A percentile compares a stretch with the other conserved stretches of the same genome.
These are phyloP conservation scores for Anarsia innoxiella DNA, from an alignment of 2,888 invertebrate genomes.

Conservation along the genomic window DNA sequence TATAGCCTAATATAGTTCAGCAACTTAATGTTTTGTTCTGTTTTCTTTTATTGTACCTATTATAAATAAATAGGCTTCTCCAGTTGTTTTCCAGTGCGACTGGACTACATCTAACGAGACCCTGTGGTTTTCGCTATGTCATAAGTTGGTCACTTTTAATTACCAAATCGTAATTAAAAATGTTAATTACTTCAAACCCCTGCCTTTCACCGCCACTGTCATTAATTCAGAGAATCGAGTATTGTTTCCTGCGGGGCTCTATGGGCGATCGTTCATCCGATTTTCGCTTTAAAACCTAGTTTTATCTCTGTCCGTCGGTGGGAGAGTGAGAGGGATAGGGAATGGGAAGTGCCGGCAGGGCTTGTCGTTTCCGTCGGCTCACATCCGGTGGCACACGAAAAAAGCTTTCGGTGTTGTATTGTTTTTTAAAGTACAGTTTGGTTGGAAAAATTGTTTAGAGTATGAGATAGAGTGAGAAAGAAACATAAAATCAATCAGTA, in stretches of 20 bases:
- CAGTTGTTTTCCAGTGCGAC: too few relatives aligned
- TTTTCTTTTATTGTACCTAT: too few relatives aligned
- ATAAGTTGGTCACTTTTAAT: too few relatives aligned
- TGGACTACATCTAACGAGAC: too few relatives aligned
- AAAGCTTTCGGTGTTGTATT: conserved; percentile 52
- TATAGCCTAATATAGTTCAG: too few relatives aligned
- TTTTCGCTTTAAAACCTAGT: conserved; percentile 42
- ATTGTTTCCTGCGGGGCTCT: conserved; percentile 66
- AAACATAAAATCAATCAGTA: too few relatives aligned
- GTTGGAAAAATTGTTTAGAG: background rate
- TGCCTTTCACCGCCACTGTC: conserved; percentile 46
- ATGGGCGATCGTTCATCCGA: conserved; percentile 57
- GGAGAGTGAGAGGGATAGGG: conserved; percentile 29
- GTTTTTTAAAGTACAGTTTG: conserved; percentile 15
- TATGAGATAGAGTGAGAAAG: too few relatives aligned
- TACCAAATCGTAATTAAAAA: too few relatives aligned
- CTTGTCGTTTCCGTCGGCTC: conserved; percentile 42
- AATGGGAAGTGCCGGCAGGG: conserved; percentile 20
- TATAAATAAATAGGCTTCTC: too few relatives aligned
- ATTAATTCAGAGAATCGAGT: conserved; percentile 71
- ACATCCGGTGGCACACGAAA: conserved; percentile 60
- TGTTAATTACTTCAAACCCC: conserved; percentile 26
- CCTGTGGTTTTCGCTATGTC: too few relatives aligned
- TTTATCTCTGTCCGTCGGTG: conserved; percentile 26
- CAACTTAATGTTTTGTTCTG: too few relatives aligned